Conservation (phyloP, 2,113 vertebrate genomes). For the Podilymbus podiceps region DNA sequence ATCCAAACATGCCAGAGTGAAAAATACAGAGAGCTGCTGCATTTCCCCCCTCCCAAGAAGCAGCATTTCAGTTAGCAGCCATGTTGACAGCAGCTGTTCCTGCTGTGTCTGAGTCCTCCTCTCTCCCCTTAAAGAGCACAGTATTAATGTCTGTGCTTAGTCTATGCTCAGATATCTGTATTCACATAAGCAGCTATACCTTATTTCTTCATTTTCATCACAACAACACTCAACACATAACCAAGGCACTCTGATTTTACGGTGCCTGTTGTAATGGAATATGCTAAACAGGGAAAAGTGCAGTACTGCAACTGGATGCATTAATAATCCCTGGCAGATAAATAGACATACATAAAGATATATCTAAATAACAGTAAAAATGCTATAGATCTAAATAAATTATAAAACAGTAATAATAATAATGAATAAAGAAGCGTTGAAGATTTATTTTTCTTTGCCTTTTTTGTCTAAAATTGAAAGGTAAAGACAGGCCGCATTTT, state of each 20-base stretch:
- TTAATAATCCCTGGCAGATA: not conserved
- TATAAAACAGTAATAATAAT: not conserved
- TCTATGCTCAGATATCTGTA: not conserved
- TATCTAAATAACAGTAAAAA: not conserved
- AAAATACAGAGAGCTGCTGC: not conserved
- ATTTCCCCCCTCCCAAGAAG: not conserved
- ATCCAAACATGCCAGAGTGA: not conserved
- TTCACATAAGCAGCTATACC: not conserved
- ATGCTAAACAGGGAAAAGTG: not conserved
- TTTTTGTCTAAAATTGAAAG: not conserved
- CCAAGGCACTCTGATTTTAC: not conserved
- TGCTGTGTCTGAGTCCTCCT: not conserved
- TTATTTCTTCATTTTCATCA: not conserved
- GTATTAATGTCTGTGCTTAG: not conserved
- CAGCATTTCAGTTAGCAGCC: not conserved
- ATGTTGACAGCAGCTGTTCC: constrained; percentile 2
- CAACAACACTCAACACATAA: not conserved
- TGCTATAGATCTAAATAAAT: not conserved
- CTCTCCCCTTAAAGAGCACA: not conserved
- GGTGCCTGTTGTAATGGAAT: not conserved
- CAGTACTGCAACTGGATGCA: not conserved
- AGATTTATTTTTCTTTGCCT: not conserved
- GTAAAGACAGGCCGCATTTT: not conserved
- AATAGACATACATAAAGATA: not conserved
- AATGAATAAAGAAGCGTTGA: not conserved